Evolutionary conservation across 2,888 invertebrate species (phyloP).

Genomic region (Platerodrilus igneus): DNA sequence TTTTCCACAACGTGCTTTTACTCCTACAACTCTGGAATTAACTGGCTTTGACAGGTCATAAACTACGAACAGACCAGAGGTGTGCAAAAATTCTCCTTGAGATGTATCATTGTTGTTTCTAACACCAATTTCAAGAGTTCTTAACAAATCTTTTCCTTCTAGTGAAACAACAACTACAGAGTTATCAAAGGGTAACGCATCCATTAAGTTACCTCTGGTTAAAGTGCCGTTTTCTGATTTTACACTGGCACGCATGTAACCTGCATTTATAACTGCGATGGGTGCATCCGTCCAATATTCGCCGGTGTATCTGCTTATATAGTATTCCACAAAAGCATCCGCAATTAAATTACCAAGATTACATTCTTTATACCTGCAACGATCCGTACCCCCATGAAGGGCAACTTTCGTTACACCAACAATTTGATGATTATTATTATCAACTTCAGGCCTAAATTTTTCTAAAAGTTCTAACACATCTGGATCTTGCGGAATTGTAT

Average conservation of each 20-base stretch:
- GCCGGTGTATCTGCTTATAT: conserved; percentile 48
- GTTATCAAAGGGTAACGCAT: conserved; percentile 74
- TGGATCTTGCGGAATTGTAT: conserved; percentile 59
- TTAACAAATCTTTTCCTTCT: conserved; percentile 60
- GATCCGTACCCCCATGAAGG: conserved; percentile 57
- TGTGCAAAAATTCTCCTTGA: conserved; percentile 73
- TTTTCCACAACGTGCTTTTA: conserved; percentile 61
- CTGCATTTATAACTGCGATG: conserved; percentile 71
- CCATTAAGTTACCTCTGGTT: conserved; percentile 66
- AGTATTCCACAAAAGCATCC: conserved; percentile 68
- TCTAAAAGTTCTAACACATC: conserved; percentile 60
- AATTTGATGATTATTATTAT: conserved; percentile 51
- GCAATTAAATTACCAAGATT: conserved; percentile 79
- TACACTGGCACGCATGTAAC: conserved; percentile 70
- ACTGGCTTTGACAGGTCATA: conserved; percentile 61
- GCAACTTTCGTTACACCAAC: conserved; percentile 57
- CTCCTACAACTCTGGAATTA: conserved; percentile 61
- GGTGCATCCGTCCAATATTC: conserved; percentile 72
- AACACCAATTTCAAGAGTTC: conserved; percentile 43
- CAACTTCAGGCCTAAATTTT: conserved; percentile 55
- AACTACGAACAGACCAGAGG: conserved; percentile 69
- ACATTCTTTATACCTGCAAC: conserved; percentile 71
- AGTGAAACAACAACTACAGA: conserved; percentile 59
- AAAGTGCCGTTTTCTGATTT: conserved; percentile 53
- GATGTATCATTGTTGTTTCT: conserved; percentile 44